phyloP scores from a whole-genome alignment of 1,140 invertebrate genomes.

The Hestina assimilis region DNA sequence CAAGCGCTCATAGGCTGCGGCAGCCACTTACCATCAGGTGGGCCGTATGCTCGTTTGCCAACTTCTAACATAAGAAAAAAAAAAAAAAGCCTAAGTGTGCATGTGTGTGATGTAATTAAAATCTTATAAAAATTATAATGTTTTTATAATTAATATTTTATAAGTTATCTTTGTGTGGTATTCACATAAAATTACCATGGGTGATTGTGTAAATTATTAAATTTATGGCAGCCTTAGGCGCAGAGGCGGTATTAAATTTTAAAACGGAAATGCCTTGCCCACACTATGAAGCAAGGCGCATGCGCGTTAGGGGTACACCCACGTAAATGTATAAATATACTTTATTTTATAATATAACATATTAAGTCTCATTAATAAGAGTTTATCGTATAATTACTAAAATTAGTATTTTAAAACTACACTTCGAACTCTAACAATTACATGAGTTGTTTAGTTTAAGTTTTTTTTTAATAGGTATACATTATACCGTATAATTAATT shows the following conservation, averaged over 20 bases:
- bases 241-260: conserved; percentile 8
- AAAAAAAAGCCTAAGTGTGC: too few relatives aligned
- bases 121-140: too few relatives aligned
- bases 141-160: not conserved
- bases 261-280: conserved; percentile 25
- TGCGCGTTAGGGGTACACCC: not conserved
- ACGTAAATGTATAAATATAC: not conserved
- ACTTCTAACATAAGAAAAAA: too few relatives aligned
- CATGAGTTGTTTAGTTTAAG: too few relatives aligned
- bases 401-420: too few relatives aligned
- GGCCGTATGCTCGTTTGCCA: too few relatives aligned
- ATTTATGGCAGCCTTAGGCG: conserved; percentile 18
- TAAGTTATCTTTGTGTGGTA: not conserved
- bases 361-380: not conserved
- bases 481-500: too few relatives aligned
- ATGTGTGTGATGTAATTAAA: too few relatives aligned
- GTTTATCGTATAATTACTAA: not conserved
- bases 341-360: not conserved
- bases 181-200: not conserved
- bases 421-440: too few relatives aligned
- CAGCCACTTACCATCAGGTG: too few relatives aligned
- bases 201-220: conserved; percentile 13
- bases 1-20: too few relatives aligned
- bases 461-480: too few relatives aligned
- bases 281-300: conserved; percentile 1